Evolutionary conservation across 2,113 vertebrate genomes (phyloP).

Genomic region (Neolamprologus fasciatus): DNA sequence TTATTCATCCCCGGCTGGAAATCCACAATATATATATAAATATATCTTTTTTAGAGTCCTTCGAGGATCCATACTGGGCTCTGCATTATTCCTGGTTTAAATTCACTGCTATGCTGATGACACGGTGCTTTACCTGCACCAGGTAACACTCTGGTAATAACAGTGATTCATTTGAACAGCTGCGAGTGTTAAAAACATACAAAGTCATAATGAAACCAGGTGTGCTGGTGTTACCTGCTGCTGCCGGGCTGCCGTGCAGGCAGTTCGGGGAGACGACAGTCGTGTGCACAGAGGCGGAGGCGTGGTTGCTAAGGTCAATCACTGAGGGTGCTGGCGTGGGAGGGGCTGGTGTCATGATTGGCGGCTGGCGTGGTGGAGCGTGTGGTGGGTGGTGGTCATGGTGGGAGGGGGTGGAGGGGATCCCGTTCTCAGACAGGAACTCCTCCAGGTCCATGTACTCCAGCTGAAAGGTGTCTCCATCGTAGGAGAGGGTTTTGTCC

Average conservation of each 20-base stretch:
- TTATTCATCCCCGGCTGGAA: neutral
- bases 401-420: conserved; percentile 62
- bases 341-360: conserved; percentile 21
- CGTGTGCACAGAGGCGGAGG: conserved; percentile 76
- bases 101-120: neutral
- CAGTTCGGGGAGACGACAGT: conserved; percentile 74
- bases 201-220: neutral
- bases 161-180: neutral
- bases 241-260: conserved; percentile 76
- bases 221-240: conserved; percentile 75
- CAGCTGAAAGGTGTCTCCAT: conserved; percentile 95
- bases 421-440: conserved; percentile 96
- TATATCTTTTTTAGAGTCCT: neutral
- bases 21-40: neutral
- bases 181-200: neutral
- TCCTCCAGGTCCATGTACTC: conserved; percentile 99
- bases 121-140: neutral
- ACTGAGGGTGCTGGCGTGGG: conserved; percentile 68
- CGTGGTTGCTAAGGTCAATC: conserved; percentile 85
- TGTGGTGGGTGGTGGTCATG: conserved; percentile 72
- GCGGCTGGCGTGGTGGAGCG: conserved; percentile 44
- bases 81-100: neutral
- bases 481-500: conserved; percentile 98
- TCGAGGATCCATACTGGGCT: neutral
- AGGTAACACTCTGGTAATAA: neutral